Conservation (phyloP, 1,140 invertebrate species). For the Eriocheir sinensis region DNA sequence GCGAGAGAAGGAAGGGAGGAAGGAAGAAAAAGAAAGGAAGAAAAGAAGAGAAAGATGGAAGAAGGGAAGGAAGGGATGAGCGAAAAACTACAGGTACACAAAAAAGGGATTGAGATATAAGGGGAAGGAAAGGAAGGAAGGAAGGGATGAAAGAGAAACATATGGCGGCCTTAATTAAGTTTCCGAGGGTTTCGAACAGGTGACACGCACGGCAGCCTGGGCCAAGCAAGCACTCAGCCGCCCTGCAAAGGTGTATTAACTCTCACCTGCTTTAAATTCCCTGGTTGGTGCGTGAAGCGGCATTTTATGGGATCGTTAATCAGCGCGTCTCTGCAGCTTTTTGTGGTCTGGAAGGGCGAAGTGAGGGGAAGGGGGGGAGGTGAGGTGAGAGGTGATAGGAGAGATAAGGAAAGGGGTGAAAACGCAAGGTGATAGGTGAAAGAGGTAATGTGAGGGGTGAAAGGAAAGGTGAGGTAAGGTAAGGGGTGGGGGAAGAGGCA, state of each 20-base stretch:
- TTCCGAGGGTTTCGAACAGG: too few species aligned
- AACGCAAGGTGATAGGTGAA: too few species aligned
- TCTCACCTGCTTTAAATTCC: not conserved
- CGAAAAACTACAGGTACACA: too few species aligned
- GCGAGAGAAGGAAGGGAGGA: too few species aligned
- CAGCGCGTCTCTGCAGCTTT: not conserved
- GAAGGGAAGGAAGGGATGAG: too few species aligned
- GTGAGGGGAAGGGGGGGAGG: not conserved
- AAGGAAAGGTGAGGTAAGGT: not conserved
- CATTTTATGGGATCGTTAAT: not conserved
- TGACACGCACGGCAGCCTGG: too few species aligned
- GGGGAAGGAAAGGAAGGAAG: too few species aligned
- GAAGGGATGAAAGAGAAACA: too few species aligned
- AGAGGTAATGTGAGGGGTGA: not conserved
- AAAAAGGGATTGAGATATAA: too few species aligned
- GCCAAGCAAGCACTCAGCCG: too few species aligned
- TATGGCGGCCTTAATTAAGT: too few species aligned
- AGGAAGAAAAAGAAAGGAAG: too few species aligned
- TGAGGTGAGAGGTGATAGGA: not conserved
- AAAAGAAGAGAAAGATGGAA: slow-evolving; percentile 7
- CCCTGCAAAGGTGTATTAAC: slow-evolving; percentile 27
- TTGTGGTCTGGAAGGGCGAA: not conserved
- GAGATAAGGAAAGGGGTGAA: not conserved
- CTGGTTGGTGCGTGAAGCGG: not conserved
- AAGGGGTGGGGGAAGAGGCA: not conserved